Percentiles rank a stretch among this genome's conserved stretches.
Conservation (phyloP, 2,113 vertebrate species). For the Anser cygnoides region DNA sequence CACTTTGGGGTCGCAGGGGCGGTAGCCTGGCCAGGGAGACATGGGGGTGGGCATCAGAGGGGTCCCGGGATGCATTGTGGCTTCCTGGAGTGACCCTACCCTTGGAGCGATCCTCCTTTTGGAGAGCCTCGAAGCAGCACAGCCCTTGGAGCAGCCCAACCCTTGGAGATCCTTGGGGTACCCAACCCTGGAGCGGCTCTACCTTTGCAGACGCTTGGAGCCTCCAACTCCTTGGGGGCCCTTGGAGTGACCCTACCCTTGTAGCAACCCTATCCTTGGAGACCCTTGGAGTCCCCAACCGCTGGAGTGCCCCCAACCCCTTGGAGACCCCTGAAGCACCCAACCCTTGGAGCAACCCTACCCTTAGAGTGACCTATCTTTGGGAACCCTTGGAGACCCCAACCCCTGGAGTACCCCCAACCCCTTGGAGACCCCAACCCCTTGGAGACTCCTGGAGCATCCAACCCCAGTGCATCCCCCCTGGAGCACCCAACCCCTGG, state of each 20-base stretch:
- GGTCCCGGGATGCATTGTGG: too few species aligned
- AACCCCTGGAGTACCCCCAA: too few species aligned
- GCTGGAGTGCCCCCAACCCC: too few species aligned
- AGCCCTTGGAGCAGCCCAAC: background rate
- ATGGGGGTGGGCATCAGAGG: fast-evolving
- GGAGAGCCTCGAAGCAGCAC: background rate
- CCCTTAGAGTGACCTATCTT: too few species aligned
- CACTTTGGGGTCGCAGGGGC: slow-evolving; percentile 93
- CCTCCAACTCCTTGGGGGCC: background rate
- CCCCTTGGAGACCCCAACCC: background rate
- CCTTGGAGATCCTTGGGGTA: background rate
- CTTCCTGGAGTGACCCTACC: too few species aligned
- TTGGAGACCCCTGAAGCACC: background rate
- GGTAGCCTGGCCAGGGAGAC: slow-evolving; percentile 80
- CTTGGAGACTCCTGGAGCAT: too few species aligned
- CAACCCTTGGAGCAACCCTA: background rate
- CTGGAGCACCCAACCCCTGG: background rate
- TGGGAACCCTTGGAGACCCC: background rate
- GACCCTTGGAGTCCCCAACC: too few species aligned
- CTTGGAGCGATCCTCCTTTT: too few species aligned
- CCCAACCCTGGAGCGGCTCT: background rate
- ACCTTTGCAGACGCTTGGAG: background rate
- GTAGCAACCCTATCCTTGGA: too few species aligned
- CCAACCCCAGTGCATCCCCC: too few species aligned
- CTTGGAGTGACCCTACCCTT: background rate